Evolutionary conservation across 2,797 vertebrate genomes (phyloP), one percentile per base, ranked within the genome.

Genomic region (Euthynnus affinis): DNA sequence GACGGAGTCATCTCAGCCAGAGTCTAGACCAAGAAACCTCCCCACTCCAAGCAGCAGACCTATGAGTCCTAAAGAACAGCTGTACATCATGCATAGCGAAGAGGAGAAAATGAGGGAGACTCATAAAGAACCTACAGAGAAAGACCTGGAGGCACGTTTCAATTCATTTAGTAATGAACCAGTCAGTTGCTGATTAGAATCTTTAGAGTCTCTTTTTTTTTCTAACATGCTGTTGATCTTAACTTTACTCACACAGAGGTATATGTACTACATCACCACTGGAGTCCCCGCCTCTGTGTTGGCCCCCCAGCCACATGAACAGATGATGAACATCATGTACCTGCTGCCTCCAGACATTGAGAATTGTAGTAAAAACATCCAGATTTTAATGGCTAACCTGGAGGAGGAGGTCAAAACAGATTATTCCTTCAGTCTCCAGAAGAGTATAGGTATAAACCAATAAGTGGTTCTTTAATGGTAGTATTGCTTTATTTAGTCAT

Each of bases 51-150:
- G 77, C 64, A 94, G 91, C 74, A 87, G 86, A 0, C 95, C 97
- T 0, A 56, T 96, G 89, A 96, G 95, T 70, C 97, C 97, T 59
- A 84, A 94, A 57, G 91, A 98, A 68, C 98, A 99, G 87, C 92
- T 97, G 57, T 73, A 92, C 69, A 64, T 96, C 46, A 97, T 99
- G 88, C 29, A 76, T 32, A 91, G 84, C 5, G 77, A 94, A n/a
- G 96, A 98, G 81, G 88, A 91, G 66, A 87, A 94, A 81, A 92
- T 71, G 49, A 87, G 64, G 49, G 85, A 71, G 18, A 63, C 13
- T 78, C 87, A 94, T 84, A 71, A 22, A 17, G 78, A 88, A n/a
- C 96, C 96, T 37, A 95, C 92, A 51, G 72, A 88, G 58, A 93
- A 8, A 83, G 97, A 98, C 81, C 61, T 97, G 62, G 93, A 55